Evolutionary conservation across 1,140 invertebrate genomes (phyloP).

Genomic region (Neomicropteryx cornuta): DNA sequence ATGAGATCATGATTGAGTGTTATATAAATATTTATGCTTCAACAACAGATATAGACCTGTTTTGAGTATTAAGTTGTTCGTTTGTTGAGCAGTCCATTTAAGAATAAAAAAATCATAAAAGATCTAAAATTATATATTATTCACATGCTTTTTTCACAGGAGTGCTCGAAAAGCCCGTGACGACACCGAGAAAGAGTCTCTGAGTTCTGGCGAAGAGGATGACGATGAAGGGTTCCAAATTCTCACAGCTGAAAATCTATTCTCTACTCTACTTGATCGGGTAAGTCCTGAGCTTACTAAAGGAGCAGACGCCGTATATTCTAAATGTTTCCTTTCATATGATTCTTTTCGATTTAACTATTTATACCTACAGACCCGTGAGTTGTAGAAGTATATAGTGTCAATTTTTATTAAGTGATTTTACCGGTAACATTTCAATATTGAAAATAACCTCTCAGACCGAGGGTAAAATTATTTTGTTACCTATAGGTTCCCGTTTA

Average conservation of each 20-base stretch:
- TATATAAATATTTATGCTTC: no score
- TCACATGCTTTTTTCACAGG: slow-evolving; percentile 24
- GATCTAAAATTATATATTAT: background rate
- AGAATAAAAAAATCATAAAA: no score
- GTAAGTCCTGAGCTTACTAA: slow-evolving; percentile 33
- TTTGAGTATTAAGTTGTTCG: no score
- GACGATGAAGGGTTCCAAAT: slow-evolving; percentile 85
- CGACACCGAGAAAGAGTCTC: slow-evolving; percentile 56
- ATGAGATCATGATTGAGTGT: no score
- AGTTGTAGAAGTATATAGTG: no score
- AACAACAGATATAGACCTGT: no score
- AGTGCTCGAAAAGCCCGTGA: slow-evolving; percentile 60
- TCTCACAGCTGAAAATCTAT: slow-evolving; percentile 80
- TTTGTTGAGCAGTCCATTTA: no score
- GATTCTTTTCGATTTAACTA: background rate
- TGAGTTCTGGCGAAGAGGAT: slow-evolving; percentile 78
- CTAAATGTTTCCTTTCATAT: background rate
- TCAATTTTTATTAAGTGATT: no score
- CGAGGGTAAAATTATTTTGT: no score
- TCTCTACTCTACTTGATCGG: slow-evolving; percentile 73
- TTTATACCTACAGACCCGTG: slow-evolving; percentile 2
- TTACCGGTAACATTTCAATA: no score
- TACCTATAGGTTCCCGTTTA: no score
- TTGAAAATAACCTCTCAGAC: no score
- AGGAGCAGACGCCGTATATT: background rate